Base-by-base conservation (phyloP, 2,888 invertebrate genomes). In the Rhyacophila evoluta region DNA sequence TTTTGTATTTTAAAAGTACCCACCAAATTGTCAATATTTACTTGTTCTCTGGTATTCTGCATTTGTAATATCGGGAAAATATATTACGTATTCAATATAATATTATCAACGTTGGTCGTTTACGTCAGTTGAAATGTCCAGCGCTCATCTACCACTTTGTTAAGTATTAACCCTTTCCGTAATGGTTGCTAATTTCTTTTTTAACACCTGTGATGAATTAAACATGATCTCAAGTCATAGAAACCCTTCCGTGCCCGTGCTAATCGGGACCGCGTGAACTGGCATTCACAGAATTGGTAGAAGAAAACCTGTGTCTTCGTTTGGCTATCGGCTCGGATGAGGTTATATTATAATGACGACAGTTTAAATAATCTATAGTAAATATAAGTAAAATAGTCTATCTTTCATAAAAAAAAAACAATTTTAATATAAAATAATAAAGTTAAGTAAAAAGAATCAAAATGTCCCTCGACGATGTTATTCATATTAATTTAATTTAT, bases 131-230 rank as follows among this genome's bases (percentile, higher is more conserved):
- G n/a, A n/a, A n/a, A n/a, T n/a, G n/a, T n/a, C n/a, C n/a, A n/a
- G n/a, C n/a, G n/a, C n/a, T n/a, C n/a, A n/a, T n/a, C n/a, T n/a
- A n/a, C n/a, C n/a, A 33, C 29, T 33, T 33, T 33, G 29, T 33
- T 33, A 33, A 33, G 29, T 33, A 33, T 33, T 33, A 69, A 27
- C 33, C 15, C 29, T 29, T 68, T 28, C 28, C 29, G 41, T 75
- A 75, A 70, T 75, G 75, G 12, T 75, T 70, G 75, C 75, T 72
- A 75, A 38, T 76, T 55, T 87, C 86, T 88, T 88, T 89, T 85
- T 87, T 88, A 89, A 91, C 90, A 91, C 91, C 91, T 92, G 91
- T 92, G 91, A 91, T 91, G 91, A 91, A 91, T 91, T 91, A 91
- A 91, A 90, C 90, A 90, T 91, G 92, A 92, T 92, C 91, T 91